Base-by-base conservation (phyloP, 2,113 vertebrate genomes). In the Peromyscus polionotus region DNA sequence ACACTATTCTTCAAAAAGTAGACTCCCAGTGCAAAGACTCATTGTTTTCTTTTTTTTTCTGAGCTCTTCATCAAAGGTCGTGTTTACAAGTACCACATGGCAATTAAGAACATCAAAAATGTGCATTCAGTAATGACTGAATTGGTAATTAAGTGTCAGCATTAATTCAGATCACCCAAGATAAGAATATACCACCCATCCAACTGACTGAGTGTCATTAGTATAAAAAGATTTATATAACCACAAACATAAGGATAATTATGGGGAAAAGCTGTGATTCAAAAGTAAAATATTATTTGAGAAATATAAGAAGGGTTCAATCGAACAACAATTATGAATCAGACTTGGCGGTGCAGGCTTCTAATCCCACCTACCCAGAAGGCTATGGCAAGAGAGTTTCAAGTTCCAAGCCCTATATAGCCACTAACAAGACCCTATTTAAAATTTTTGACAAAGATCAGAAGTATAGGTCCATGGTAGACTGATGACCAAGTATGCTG, bases 231-330 rank as follows among this genome's bases (percentile, higher is more conserved):
- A 24, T 13, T 57, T 88, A 22, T 22, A 59, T 31, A 94, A 72
- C 70, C 76, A n/a, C n/a, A 95, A 83, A 7, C 7, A 65, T 87
- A 90, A 95, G 39, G 7, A 51, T 36, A 33, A 59, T 42, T 96
- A 33, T 91, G 9, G 51, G 11, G n/a, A 81, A 94, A 97, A 95
- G 42, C 2, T 57, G 94, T 80, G 28, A 67, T 12, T 94, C 26
- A 42, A 33, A 36, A 91, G 48, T 16, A 75, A 79, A 75, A 95
- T 36, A n/a, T 19, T 70, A 20, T 67, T 96, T 80, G 63, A 36
- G 33, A 92, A 94, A 80, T 80, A 57, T 36, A 91, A 72, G 33
- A 95, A 93, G 12, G 26, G 89, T 31, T 91, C 26, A 96, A 85
- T 75, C 86, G 85, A 95, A 79, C 73, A 86, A 86, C 79, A 48